Evolutionary conservation across 92 coral and sea anemone genomes (phyloP).

Genomic region (Bergia puertoricense): DNA sequence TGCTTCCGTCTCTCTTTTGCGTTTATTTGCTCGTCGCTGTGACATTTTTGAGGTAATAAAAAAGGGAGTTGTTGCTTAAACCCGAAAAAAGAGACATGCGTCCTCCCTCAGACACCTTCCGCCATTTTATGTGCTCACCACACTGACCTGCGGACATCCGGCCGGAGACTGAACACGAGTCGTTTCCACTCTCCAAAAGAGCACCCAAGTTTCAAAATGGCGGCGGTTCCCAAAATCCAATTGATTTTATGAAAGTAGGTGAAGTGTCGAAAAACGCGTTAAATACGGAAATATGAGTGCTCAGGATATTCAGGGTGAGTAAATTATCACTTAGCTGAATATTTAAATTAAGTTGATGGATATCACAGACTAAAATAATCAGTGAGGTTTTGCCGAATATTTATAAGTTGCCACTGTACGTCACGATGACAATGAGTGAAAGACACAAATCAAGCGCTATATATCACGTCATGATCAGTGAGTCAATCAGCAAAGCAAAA

Average conservation of each 20-base stretch:
- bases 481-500: no score
- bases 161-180: slow-evolving; percentile 23
- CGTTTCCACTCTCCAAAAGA: not conserved
- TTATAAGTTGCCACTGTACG: no score
- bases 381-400: no score
- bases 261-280: not conserved
- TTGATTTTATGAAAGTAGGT: no score
- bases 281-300: slow-evolving; percentile 18
- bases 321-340: not conserved
- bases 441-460: no score
- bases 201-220: not conserved
- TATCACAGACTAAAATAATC: no score
- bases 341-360: no score
- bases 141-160: not conserved
- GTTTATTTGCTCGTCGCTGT: slow-evolving; percentile 69
- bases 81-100: not conserved
- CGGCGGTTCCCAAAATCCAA: not conserved
- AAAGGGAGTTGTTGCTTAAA: slow-evolving; percentile 3
- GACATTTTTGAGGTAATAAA: slow-evolving; percentile 60
- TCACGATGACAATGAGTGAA: no score
- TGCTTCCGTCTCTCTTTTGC: slow-evolving; percentile 55
- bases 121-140: slow-evolving; percentile 23
- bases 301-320: slow-evolving; percentile 28
- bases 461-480: no score
- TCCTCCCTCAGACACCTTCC: slow-evolving; percentile 21